A percentile compares a stretch with the other conserved stretches of the same genome.
Evolutionary conservation across 2,888 invertebrate species (phyloP).

Genomic region (Dichetophora obliterata): DNA sequence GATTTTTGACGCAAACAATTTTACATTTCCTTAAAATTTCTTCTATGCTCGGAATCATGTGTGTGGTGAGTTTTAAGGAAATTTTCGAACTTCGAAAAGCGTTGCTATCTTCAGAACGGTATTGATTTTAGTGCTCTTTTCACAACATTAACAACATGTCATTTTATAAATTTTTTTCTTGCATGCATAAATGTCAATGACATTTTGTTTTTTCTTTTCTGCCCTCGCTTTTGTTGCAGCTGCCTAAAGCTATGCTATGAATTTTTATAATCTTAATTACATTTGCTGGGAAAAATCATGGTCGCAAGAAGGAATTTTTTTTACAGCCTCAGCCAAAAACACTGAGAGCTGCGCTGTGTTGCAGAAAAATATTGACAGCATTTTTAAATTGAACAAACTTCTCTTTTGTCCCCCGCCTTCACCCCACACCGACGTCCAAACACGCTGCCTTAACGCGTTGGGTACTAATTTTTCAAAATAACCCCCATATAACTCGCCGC

Average conservation of each 20-base stretch:
- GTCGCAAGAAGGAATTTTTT: neutral
- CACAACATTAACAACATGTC: too few species aligned
- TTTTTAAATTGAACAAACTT: neutral
- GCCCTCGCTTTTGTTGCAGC: neutral
- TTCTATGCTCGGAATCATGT: too few species aligned
- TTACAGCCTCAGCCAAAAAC: neutral
- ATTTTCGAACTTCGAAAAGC: too few species aligned
- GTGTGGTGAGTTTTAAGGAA: too few species aligned
- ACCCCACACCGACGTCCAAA: neutral
- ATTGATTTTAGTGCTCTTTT: too few species aligned
- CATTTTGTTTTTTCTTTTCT: neutral
- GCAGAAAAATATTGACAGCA: neutral
- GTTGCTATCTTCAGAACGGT: too few species aligned
- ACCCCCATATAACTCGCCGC: too few species aligned
- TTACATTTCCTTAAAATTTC: too few species aligned
- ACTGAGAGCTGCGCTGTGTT: neutral
- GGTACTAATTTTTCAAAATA: slow-evolving; percentile 9
- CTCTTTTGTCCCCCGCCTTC: neutral
- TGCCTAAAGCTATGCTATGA: slow-evolving; percentile 13
- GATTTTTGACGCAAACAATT: too few species aligned
- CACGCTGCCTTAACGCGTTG: neutral
- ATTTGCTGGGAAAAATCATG: neutral
- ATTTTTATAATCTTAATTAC: slow-evolving; percentile 14
- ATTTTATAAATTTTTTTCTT: too few species aligned
- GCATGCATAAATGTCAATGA: too few species aligned